Base-by-base conservation (phyloP, 2,113 vertebrate genomes). In the Muscicapa adusta region DNA sequence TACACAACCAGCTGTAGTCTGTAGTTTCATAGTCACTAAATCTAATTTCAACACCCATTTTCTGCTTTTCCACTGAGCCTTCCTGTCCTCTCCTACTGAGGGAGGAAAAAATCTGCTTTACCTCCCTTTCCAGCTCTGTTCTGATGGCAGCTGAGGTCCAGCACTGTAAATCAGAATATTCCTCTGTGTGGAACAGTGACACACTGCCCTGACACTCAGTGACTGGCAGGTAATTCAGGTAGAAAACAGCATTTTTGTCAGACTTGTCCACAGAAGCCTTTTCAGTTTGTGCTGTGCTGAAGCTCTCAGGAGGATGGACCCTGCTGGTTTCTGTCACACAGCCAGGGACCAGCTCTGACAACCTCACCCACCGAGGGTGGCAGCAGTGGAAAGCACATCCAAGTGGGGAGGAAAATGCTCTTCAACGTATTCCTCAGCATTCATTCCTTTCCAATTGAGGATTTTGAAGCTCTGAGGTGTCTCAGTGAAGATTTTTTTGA, bases 191-290 rank as follows among this genome's bases (percentile, higher is more conserved):
- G 66, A 34, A 3, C 23, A 48, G 58, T 18, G 58, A 8, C 40
- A 63, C 36, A 1, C 14, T 31, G 81, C 45, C 62, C 45, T 78
- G 40, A 10, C n/a, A n/a, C 65, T 50, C n/a, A 34, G 38, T 14
- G 42, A 91, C 62, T 82, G 89, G 61, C 87, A 82, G 84, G 42
- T 48, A 92, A 91, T 58, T 88, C 87, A 66, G 84, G 84, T 82
- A 93, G 91, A 94, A 97, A 96, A 85, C 45, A 79, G 38, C 65
- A 47, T 73, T 89, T 91, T 95, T 93, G 80, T 93, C 77, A 89
- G 65, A 33, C 66, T 65, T 88, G 81, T 94, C 87, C 74, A 56
- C 54, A 43, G 57, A 58, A 82, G 14, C 50, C 74, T 88, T 85
- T 87, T 79, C 74, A 85, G 45, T 82, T 92, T 94, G 45, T 1